Evolutionary conservation across 2,797 vertebrate species (phyloP).

Genomic region (Syndactyla subalaris): DNA sequence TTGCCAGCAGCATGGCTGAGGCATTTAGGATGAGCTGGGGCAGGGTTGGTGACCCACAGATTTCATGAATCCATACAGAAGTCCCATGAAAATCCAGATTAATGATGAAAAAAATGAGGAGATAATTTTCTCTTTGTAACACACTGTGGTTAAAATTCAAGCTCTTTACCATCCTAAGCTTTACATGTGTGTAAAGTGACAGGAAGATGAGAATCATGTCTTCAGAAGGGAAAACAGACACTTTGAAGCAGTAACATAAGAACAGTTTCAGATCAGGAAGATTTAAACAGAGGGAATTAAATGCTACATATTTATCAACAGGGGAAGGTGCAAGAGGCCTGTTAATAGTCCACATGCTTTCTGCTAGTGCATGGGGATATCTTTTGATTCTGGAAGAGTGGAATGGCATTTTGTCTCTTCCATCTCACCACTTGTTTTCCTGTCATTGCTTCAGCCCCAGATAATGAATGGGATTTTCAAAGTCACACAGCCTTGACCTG

Average conservation of each 20-base stretch:
- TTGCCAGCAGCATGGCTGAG: background rate
- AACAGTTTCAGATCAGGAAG: background rate
- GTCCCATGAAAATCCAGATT: background rate
- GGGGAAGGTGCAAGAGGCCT: background rate
- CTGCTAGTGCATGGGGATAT: background rate
- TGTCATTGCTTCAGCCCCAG: background rate
- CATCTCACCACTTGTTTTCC: background rate
- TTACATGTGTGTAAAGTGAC: background rate
- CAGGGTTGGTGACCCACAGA: background rate
- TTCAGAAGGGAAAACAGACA: background rate
- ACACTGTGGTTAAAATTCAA: background rate
- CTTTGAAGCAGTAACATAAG: background rate
- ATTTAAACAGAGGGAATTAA: background rate
- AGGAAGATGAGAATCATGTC: background rate
- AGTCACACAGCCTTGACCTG: slow-evolving; percentile 33
- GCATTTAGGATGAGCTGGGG: background rate
- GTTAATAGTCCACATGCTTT: background rate
- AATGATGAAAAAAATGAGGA: background rate
- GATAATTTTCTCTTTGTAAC: background rate
- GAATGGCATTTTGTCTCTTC: background rate
- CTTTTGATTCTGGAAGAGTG: background rate
- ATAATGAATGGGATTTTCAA: slow-evolving; percentile 15
- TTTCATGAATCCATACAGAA: background rate
- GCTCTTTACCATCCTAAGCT: background rate
- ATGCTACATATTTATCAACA: background rate